Conservation (phyloP, 1,140 invertebrate genomes). For the Pseudomyrmex pallidus region DNA sequence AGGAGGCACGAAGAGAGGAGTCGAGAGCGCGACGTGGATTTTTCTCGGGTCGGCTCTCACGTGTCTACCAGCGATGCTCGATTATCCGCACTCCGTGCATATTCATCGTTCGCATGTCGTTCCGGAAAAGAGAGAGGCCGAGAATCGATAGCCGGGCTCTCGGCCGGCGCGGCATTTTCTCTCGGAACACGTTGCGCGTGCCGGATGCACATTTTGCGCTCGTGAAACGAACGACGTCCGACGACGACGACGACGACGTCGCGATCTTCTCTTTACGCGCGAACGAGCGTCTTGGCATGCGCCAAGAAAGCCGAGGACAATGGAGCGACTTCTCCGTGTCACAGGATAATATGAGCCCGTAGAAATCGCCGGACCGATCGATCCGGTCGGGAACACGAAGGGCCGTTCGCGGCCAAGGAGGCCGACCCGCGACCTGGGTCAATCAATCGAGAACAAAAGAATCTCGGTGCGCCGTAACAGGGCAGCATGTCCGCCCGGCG, state of each 20-base stretch:
- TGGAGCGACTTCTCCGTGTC: conserved; percentile 83
- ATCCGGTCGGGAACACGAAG: conserved; percentile 10
- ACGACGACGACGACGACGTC: background rate
- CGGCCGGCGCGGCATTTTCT: background rate
- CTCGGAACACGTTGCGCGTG: background rate
- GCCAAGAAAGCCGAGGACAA: conserved; percentile 84
- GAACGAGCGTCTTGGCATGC: conserved; percentile 76
- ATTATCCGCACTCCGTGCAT: background rate
- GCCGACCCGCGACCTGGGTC: conserved; percentile 55
- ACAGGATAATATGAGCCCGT: conserved; percentile 84
- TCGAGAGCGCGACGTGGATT: conserved; percentile 11
- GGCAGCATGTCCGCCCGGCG: conserved; percentile 71
- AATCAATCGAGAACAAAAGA: conserved; percentile 84
- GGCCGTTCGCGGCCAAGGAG: conserved; percentile 37
- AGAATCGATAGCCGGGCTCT: conserved; percentile 7
- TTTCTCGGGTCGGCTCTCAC: background rate
- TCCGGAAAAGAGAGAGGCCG: background rate
- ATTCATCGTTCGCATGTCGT: background rate
- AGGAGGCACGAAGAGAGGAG: conserved; percentile 64
- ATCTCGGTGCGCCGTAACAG: conserved; percentile 82
- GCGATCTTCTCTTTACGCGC: background rate
- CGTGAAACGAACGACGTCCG: background rate
- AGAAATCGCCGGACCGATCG: conserved; percentile 75
- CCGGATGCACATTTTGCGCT: background rate
- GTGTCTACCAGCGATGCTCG: background rate